Evolutionary conservation across 1,140 invertebrate genomes (phyloP), one percentile per base, ranked within the genome.

Genomic region (Papilio aristodemus): DNA sequence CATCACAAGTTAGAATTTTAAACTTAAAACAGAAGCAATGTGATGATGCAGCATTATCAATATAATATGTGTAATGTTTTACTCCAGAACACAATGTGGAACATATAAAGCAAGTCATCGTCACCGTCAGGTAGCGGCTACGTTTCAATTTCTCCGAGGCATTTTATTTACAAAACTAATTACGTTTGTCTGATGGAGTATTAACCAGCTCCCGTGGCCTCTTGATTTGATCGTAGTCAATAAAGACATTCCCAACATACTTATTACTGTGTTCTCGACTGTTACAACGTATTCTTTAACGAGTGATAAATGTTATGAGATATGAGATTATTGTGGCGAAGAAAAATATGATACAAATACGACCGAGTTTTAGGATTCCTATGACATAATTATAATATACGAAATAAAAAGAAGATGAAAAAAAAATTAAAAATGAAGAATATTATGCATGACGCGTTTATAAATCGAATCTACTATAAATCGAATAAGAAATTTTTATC

Each of bases 141-240:
- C 85, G 87, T 90, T 91, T 90, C 87, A 91, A 90, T 91, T 87
- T 89, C 85, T 86, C 77, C 71, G 77, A 85, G 85, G 86, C 86
- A 90, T 89, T 91, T 90, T 89, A 91, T 91, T 89, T 91, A 91
- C 85, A 91, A 90, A 91, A 91, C 84, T 91, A 91, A 91, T 91
- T 90, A 91, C 82, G 85, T 90, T 89, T 89, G 85, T 85, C 83
- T 88, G 89, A 91, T 90, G 75, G 84, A 69, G 75, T 91, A 86
- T 90, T 84, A 87, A 86, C 85, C 80, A 86, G 81, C 83, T 85
- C 81, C 79, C 80, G 84, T 71, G 80, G 75, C 77, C 80, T 72
- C 76, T 84, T 89, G 81, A 89, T 89, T 88, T 77, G 79, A 74
- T 87, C 86, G 87, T 86, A 90, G 89, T 87, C 90, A 91, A 91